A percentile compares a stretch with the other conserved stretches of the same genome.
phyloP scores from a whole-genome alignment of 2,888 invertebrate genomes.

The Clusia tigrina region DNA sequence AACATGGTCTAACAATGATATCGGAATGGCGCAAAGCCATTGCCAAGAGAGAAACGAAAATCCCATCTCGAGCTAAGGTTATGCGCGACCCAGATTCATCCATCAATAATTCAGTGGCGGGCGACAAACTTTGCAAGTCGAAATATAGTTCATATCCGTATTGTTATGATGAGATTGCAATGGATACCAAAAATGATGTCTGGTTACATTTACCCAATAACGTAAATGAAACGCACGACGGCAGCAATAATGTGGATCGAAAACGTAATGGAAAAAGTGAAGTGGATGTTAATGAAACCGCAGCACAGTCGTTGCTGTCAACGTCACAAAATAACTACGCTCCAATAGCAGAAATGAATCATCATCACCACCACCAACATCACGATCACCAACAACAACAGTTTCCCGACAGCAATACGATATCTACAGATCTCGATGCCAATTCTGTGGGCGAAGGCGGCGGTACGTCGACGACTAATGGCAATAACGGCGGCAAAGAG shows the following conservation, averaged over 20 bases:
- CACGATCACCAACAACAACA: constrained; percentile 46
- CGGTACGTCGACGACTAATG: constrained; percentile 29
- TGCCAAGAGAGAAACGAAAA: constrained; percentile 71
- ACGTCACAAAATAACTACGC: constrained; percentile 59
- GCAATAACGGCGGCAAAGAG: constrained; percentile 55
- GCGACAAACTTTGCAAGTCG: constrained; percentile 80
- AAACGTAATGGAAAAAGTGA: constrained; percentile 36
- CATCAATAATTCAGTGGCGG: constrained; percentile 59
- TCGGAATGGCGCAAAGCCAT: constrained; percentile 82
- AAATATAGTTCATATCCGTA: constrained; percentile 90
- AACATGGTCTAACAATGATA: constrained; percentile 80
- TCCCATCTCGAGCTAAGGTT: constrained; percentile 72
- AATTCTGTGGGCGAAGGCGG: constrained; percentile 46
- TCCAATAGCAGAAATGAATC: constrained; percentile 53
- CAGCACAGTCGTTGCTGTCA: constrained; percentile 59
- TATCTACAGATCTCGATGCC: constrained; percentile 56
- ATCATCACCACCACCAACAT: constrained; percentile 46
- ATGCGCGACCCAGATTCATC: constrained; percentile 71
- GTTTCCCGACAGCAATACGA: constrained; percentile 55
- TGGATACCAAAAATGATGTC: constrained; percentile 74
- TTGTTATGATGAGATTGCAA: constrained; percentile 85
- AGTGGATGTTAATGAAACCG: constrained; percentile 44
- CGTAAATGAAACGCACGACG: constrained; percentile 21
- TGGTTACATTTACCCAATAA: constrained; percentile 57
- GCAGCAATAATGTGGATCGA: constrained; percentile 25